These are phyloP conservation scores for Alsophila aescularia DNA, from an alignment of 2,888 invertebrate species.

Conservation along the genomic window DNA sequence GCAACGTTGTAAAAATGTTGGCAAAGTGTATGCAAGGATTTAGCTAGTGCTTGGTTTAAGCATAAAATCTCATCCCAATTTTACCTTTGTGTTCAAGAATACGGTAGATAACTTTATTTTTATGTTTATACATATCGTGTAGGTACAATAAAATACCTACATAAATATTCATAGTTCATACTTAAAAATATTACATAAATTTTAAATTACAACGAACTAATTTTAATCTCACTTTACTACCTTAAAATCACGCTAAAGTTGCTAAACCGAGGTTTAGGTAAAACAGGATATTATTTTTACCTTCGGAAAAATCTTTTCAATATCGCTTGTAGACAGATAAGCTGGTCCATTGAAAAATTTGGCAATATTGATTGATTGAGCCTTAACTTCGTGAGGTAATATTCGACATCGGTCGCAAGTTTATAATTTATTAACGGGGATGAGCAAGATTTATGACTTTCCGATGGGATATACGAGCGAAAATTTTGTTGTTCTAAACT, in stretches of 20 bases:
- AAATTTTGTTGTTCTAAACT: slow-evolving; percentile 23
- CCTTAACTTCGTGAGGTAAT: slow-evolving; percentile 29
- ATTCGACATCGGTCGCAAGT: slow-evolving; percentile 31
- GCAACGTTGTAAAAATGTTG: slow-evolving; percentile 1
- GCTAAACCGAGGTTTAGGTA: slow-evolving; percentile 17
- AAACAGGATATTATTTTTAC: slow-evolving; percentile 20
- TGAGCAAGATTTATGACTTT: slow-evolving; percentile 29
- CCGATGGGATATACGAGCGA: slow-evolving; percentile 19
- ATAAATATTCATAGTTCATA: no score
- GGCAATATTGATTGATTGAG: slow-evolving; percentile 31
- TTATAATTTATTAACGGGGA: slow-evolving; percentile 29
- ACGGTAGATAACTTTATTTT: no score
- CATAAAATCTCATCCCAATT: no score
- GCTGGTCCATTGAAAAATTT: slow-evolving; percentile 32
- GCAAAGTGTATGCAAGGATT: background rate
- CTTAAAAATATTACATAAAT: no score
- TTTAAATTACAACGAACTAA: no score
- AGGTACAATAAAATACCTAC: no score
- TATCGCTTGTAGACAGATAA: slow-evolving; percentile 25
- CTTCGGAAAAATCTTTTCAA: slow-evolving; percentile 24
- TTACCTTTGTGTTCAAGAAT: no score
- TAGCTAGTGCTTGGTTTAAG: no score
- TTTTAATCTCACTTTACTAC: no score
- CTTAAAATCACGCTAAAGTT: slow-evolving; percentile 1
- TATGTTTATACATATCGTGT: no score